phyloP scores from a whole-genome alignment of 2,113 vertebrate species.

The Capreolus pygargus region DNA sequence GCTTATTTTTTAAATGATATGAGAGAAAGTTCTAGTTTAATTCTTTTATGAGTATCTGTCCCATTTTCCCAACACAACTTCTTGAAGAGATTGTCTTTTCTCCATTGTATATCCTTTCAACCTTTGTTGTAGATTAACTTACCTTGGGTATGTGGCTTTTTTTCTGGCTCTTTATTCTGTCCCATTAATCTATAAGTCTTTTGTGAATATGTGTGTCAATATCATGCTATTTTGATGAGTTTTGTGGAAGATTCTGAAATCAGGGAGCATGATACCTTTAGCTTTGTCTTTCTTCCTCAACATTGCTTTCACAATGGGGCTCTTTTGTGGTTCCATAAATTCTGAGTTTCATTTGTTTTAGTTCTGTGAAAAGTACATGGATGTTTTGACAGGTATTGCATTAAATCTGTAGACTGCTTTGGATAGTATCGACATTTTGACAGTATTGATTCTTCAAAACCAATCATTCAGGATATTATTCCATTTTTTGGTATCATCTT shows the following conservation, averaged over 20 bases:
- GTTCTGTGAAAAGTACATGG: not conserved
- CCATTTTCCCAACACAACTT: not conserved
- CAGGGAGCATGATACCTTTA: not conserved
- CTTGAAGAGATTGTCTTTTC: not conserved
- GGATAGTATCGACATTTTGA: not conserved
- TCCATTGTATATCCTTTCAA: not conserved
- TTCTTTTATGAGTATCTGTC: not conserved
- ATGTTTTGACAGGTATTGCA: not conserved
- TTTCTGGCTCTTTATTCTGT: not conserved
- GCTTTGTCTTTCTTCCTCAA: not conserved
- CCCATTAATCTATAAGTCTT: not conserved
- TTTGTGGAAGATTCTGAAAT: not conserved
- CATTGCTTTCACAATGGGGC: not conserved
- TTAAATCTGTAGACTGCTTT: not conserved
- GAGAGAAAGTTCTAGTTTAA: not conserved
- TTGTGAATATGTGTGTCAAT: not conserved
- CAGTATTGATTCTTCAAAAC: not conserved
- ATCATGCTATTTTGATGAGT: not conserved
- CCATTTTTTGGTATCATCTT: not conserved
- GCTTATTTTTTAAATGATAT: not conserved
- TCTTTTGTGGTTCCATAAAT: not conserved
- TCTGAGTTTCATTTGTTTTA: not conserved
- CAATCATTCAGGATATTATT: not conserved
- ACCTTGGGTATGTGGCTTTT: not conserved
- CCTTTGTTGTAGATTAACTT: not conserved